Percentiles rank a stretch among this genome's conserved stretches.
Conservation (phyloP, 2,113 vertebrate species). For the Eudyptes chrysolophus region DNA sequence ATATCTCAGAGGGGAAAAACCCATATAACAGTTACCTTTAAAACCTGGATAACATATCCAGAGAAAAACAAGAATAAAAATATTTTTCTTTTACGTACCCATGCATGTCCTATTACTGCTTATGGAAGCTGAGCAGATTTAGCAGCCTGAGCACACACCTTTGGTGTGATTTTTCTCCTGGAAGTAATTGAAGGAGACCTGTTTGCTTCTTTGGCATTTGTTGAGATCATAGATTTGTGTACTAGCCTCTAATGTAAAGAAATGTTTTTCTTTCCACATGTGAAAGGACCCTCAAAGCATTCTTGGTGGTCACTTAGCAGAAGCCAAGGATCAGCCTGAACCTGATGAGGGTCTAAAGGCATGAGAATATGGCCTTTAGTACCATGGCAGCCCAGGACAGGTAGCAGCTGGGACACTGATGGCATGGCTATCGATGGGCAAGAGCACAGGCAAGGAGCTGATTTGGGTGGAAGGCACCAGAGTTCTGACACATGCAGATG, state of each 20-base stretch:
- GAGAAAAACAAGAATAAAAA: neutral
- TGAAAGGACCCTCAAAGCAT: neutral
- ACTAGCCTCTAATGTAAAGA: neutral
- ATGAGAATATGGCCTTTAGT: neutral
- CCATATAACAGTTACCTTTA: neutral
- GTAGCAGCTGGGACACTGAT: neutral
- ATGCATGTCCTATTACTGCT: neutral
- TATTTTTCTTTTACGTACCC: neutral
- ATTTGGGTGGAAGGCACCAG: neutral
- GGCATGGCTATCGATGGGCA: neutral
- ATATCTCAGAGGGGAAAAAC: neutral
- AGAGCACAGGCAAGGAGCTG: neutral
- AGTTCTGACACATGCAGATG: neutral
- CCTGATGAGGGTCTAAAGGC: neutral
- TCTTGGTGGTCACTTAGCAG: neutral
- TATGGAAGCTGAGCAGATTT: neutral
- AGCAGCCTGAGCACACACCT: neutral
- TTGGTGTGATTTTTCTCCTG: neutral
- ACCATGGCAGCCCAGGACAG: neutral
- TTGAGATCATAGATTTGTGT: neutral
- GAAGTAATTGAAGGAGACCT: neutral
- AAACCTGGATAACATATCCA: neutral
- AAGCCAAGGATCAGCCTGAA: neutral
- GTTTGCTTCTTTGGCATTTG: neutral
- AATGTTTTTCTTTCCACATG: neutral